Base-by-base conservation (phyloP, 2,888 invertebrate genomes). In the Pedicia rivosa region DNA sequence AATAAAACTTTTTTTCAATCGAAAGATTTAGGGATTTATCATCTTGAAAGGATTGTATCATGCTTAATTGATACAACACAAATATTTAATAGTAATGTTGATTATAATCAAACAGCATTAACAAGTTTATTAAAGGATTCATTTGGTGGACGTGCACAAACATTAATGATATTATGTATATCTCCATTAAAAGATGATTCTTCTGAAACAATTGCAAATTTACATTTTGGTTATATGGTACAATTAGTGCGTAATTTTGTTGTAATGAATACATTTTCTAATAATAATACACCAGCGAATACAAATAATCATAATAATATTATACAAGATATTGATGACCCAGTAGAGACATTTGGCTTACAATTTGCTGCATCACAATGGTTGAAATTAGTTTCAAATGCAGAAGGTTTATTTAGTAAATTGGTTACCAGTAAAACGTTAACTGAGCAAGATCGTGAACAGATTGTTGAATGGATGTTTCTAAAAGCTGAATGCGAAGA, bases 401-500 rank as follows among this genome's bases (percentile, higher is more conserved):
- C 86, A 3, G 86, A 86, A 54, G 79, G 80, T 15, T 59, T 87
- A n/a, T 81, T 58, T 74, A 78, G 57, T 79, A 72, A 52, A 51
- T 46, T 86, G 29, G 66, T 82, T 34, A 67, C 71, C 12, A 77
- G 72, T 27, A 77, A 77, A 49, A 66, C 71, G n/a, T 54, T 86
- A 38, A 70, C 74, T 9, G 76, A 78, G 37, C 62, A 70, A 41
- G 81, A 83, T 52, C 70, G 77, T 44, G 79, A 78, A 50, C 81
- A 81, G 45, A 74, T 78, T 31, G 72, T 80, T 51, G 78, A 82
- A 46, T 87, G 87, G 87, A 62, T 87, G 13, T 82, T 79, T 49
- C 62, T 84, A 42, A 86, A 86, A 52, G 83, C 84, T 46, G 87
- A 87, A 57, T 86, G 83, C 57, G 83, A 86, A 56, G 84, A 86